Evolutionary conservation across 2,888 invertebrate species (phyloP), one percentile per base, ranked within the genome.

Genomic region (Ornithoptera alexandrae): DNA sequence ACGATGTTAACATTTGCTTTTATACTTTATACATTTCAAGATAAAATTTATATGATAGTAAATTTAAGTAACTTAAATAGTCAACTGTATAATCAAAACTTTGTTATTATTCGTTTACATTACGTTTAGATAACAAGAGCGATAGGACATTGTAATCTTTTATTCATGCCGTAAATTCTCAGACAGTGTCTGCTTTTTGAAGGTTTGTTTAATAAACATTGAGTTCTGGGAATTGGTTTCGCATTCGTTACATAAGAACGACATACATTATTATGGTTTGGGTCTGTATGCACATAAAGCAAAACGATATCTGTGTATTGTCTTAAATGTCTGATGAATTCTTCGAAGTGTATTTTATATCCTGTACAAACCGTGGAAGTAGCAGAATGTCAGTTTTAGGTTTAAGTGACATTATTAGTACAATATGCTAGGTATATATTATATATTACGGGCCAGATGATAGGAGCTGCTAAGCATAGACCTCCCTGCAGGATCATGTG

Each of bases 121-220:
- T 56, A 60, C 22, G 36, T 53, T 65, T 65, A 36, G 17, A 53
- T 20, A 62, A 39, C 50, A 53, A 63, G 20, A 56, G 53, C 46
- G 4, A 50, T 36, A 22, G n/a, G 53, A 62, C 61, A 62, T 39
- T 62, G 62, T 62, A 58, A 66, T 66, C 58, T 46, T 65, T 66
- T 68, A 65, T 65, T 62, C 46, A 68, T 64, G 50, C 63, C 56
- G 50, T 64, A 68, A 62, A 65, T 71, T 62, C 62, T 62, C 59
- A 71, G 65, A 65, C 60, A 42, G 46, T 57, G 67, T 72, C 67
- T 69, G 65, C 63, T 68, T 62, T 70, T 65, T 69, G 60, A 68
- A 68, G 70, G 62, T 62, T 22, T 85, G 84, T 88, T 88, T 86
- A 78, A 78, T 74, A 85, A 87, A 88, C 84, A 87, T 65, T 69